Conservation (phyloP, 2,888 invertebrate genomes). For the Macroteleia sp. region DNA sequence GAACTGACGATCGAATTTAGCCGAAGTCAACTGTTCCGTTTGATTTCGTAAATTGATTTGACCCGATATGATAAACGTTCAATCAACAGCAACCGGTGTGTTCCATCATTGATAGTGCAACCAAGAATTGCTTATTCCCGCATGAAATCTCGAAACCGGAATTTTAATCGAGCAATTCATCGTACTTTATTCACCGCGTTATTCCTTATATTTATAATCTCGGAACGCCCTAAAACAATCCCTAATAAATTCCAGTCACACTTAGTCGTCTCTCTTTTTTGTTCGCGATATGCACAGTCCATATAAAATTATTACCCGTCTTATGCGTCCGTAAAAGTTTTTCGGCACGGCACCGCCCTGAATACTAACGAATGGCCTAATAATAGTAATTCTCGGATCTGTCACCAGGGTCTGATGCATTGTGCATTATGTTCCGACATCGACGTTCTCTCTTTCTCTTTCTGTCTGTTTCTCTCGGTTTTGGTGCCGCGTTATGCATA, state of each 20-base stretch:
- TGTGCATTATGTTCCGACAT: constrained; percentile 43
- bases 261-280: constrained; percentile 11
- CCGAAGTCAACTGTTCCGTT: too few relatives aligned
- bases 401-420: constrained; percentile 48
- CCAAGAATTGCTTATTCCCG: too few relatives aligned
- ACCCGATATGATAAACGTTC: too few relatives aligned
- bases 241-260: constrained; percentile 56
- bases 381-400: constrained; percentile 56
- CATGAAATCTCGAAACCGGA: too few relatives aligned
- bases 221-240: constrained; percentile 22
- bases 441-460: neutral
- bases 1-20: too few relatives aligned
- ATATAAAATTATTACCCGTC: constrained; percentile 58
- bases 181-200: neutral
- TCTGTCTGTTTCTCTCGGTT: neutral
- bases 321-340: constrained; percentile 56
- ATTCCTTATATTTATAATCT: constrained; percentile 6
- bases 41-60: too few relatives aligned
- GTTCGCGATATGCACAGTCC: constrained; percentile 40
- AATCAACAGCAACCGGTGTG: too few relatives aligned
- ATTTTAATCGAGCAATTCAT: too few relatives aligned
- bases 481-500: constrained; percentile 36
- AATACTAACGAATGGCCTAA: constrained; percentile 60
- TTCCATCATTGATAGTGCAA: too few relatives aligned
- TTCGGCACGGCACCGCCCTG: constrained; percentile 32